phyloP scores from a whole-genome alignment of 2,113 vertebrate species.

The Eolophus roseicapilla region DNA sequence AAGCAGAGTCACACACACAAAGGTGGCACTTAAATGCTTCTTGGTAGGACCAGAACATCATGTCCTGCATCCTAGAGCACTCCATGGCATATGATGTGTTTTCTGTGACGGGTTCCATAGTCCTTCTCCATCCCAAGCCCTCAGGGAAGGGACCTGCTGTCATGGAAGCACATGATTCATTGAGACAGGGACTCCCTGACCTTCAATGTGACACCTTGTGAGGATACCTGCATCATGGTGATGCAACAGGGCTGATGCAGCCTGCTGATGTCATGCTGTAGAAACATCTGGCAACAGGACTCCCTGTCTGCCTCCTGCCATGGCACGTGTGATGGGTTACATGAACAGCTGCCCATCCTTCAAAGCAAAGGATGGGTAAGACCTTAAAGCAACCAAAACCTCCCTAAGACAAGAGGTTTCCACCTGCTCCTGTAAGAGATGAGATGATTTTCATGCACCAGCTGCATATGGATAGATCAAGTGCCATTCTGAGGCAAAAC shows the following conservation, averaged over 20 bases:
- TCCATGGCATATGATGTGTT: background rate
- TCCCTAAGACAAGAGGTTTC: accelerated
- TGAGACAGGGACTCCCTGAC: background rate
- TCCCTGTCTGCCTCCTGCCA: background rate
- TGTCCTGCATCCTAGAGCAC: background rate
- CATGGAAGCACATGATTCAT: background rate
- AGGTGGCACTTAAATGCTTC: background rate
- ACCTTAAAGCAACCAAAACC: background rate
- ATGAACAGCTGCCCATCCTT: background rate
- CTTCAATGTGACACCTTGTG: background rate
- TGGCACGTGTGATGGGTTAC: background rate
- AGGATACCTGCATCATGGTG: accelerated
- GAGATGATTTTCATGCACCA: background rate
- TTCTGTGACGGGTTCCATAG: background rate
- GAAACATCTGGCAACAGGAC: background rate
- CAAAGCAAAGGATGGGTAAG: background rate
- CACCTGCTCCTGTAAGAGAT: background rate
- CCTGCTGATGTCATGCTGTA: background rate
- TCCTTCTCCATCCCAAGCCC: background rate
- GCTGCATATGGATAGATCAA: accelerated
- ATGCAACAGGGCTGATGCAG: background rate
- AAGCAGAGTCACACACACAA: background rate
- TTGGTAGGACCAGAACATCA: background rate
- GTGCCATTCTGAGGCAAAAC: accelerated
- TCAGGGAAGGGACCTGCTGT: background rate